Percentiles rank a stretch among this genome's conserved stretches.
phyloP scores from a whole-genome alignment of 2,888 invertebrate genomes.

The Zeuzera pyrina region DNA sequence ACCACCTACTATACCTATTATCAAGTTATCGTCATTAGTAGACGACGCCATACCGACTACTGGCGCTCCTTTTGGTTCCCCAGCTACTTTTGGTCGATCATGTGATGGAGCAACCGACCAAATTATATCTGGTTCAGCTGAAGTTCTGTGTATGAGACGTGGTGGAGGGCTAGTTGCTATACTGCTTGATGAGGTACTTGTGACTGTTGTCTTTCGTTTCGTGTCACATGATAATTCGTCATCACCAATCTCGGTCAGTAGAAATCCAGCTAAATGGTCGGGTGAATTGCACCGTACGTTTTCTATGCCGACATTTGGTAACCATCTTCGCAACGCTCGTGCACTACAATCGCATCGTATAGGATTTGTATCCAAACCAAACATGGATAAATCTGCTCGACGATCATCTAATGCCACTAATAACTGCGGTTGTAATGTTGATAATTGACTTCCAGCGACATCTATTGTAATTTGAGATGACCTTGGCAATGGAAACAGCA shows the following conservation, averaged over 20 bases:
- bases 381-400: constrained; percentile 80
- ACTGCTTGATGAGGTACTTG: constrained; percentile 46
- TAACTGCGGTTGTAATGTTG: constrained; percentile 83
- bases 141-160: constrained; percentile 73
- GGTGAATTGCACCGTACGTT: constrained; percentile 79
- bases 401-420: constrained; percentile 87
- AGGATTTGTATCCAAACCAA: constrained; percentile 85
- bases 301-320: constrained; percentile 76
- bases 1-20: constrained; percentile 95
- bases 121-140: constrained; percentile 89
- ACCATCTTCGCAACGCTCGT: constrained; percentile 84
- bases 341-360: constrained; percentile 90
- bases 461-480: constrained; percentile 87
- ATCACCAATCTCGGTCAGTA: constrained; percentile 83
- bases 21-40: constrained; percentile 91
- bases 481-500: constrained; percentile 89
- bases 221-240: constrained; percentile 87
- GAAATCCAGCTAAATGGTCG: constrained; percentile 77
- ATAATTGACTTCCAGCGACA: constrained; percentile 83
- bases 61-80: constrained; percentile 74
- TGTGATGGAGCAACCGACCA: constrained; percentile 88
- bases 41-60: constrained; percentile 73
- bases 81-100: constrained; percentile 70
- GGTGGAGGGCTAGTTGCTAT: constrained; percentile 60
- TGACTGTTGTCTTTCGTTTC: constrained; percentile 66